Evolutionary conservation across 2,888 invertebrate species (phyloP), one percentile per base, ranked within the genome.

Genomic region (Pterobdella sp.): DNA sequence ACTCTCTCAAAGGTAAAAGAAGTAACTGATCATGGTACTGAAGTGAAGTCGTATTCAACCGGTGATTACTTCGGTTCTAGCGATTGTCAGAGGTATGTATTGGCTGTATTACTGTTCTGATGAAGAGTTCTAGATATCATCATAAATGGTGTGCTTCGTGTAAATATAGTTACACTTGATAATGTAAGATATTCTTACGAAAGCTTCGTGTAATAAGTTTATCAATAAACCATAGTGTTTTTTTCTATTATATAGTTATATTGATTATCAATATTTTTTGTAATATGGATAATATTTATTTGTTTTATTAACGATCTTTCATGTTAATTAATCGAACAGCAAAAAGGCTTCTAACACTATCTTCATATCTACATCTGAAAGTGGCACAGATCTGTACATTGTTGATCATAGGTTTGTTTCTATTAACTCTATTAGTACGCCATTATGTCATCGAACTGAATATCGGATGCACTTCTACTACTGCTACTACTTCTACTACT

Each of bases 11-110:
- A 71, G 71, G 71, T 71, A 29, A 34, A 35, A n/a, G 68, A 68
- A 37, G 36, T 63, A 34, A 71, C 52, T 26, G 71, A 71, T 4
- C 56, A 71, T 36, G 52, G 63, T 4, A 63, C 22, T 14, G 34
- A 34, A 7, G 56, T 35, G 35, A 31, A 31, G 4, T 36, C 66
- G 1, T 56, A 60, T n/a, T 35, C 34, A 26, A 29, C 66, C 29
- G 74, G 74, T 1, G 74, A 74, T 34, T 72, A 60, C 60, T 74
- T 74, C 64, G 72, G 66, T n/a, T 66, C 31, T 35, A 32, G 35
- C 10, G 66, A 72, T 31, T 72, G 60, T 26, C 68, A 35, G n/a
- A 52, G 29, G 35, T 68, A 22, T n/a, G n/a, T n/a, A n/a, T n/a
- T n/a, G n/a, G n/a, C n/a, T n/a, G n/a, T n/a, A n/a, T n/a, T n/a